Evolutionary conservation across 2,113 vertebrate species (phyloP).

Genomic region (Otolemur garnettii): DNA sequence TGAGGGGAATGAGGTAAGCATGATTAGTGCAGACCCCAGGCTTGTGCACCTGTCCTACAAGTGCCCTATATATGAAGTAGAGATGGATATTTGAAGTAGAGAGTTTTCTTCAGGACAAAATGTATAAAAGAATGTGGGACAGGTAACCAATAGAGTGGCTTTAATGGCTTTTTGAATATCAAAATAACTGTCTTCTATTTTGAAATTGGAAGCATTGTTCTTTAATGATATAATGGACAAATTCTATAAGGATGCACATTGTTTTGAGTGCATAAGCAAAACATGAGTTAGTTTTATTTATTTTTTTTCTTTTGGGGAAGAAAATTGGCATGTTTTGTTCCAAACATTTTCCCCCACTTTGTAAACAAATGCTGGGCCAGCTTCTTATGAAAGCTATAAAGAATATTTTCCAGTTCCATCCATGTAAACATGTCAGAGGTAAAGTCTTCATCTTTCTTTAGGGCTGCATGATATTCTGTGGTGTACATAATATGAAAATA

Average conservation of each 20-base stretch:
- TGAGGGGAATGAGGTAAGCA: fast-evolving
- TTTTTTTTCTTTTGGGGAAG: neutral
- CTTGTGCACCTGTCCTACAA: neutral
- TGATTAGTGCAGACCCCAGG: no score
- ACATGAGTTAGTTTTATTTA: neutral
- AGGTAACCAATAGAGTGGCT: neutral
- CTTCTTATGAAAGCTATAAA: no score
- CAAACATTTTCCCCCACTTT: neutral
- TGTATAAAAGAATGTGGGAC: neutral
- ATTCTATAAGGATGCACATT: neutral
- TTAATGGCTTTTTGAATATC: neutral
- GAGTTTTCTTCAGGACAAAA: neutral
- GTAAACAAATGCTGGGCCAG: neutral
- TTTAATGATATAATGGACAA: neutral
- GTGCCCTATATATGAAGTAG: neutral
- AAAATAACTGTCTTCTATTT: neutral
- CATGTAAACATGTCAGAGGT: no score
- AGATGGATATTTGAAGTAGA: neutral
- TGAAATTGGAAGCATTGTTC: neutral
- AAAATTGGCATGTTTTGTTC: neutral
- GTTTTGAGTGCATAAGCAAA: neutral
- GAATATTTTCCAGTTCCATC: no score
- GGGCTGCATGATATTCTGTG: no score
- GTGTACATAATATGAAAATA: no score
- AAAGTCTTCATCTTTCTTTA: no score